These are phyloP conservation scores for Thymelicus acteon DNA, from an alignment of 2,888 invertebrate species.

Conservation along the genomic window DNA sequence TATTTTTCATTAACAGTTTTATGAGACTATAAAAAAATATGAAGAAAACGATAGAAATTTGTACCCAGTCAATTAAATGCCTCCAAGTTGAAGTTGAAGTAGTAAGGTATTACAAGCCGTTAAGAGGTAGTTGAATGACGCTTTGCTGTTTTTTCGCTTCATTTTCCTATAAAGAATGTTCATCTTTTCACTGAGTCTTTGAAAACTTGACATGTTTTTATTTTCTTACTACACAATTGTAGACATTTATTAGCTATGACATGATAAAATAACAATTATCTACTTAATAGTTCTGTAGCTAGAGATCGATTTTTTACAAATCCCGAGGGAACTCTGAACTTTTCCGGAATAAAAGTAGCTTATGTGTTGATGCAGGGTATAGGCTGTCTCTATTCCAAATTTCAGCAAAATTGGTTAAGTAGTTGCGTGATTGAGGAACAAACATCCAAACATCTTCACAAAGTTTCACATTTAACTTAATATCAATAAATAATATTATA, in stretches of 20 bases:
- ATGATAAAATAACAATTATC: background rate
- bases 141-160: conserved; percentile 3
- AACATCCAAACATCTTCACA: no score
- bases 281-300: background rate
- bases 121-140: background rate
- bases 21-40: background rate
- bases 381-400: no score
- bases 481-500: no score
- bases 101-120: background rate
- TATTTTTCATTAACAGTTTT: background rate
- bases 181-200: background rate
- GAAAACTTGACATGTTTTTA: background rate
- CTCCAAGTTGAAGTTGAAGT: background rate
- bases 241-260: background rate
- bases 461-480: no score
- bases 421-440: no score
- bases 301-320: no score
- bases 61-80: background rate
- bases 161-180: background rate
- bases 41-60: background rate
- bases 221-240: background rate
- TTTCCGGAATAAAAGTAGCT: no score
- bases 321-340: no score
- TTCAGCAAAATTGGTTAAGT: no score
- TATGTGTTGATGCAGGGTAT: no score